phyloP scores from a whole-genome alignment of 2,888 invertebrate species.

The Pycnomerus fuliginosus region DNA sequence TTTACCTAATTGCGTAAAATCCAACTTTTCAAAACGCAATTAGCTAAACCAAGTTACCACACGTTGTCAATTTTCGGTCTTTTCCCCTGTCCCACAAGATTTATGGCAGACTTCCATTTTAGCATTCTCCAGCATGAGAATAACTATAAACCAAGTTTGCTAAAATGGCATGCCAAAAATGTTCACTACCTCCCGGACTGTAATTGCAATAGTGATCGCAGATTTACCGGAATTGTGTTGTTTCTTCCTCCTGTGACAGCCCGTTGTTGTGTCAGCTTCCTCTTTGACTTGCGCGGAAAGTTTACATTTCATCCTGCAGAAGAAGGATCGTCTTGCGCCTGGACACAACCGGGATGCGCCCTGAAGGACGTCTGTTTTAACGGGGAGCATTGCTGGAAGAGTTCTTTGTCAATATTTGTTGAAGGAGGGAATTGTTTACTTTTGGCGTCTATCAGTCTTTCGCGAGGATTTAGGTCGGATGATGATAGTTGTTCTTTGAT shows the following conservation, averaged over 20 bases:
- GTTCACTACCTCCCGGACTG: too few relatives aligned
- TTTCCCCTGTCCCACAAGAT: too few relatives aligned
- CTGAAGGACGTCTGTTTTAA: slow-evolving; percentile 80
- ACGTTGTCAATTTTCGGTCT: too few relatives aligned
- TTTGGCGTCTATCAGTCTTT: slow-evolving; percentile 88
- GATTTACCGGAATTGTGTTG: slow-evolving; percentile 47
- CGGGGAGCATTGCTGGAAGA: slow-evolving; percentile 85
- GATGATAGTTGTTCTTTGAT: slow-evolving; percentile 94
- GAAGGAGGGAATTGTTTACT: slow-evolving; percentile 57
- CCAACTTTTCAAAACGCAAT: too few relatives aligned
- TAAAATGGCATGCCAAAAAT: too few relatives aligned
- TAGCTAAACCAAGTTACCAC: too few relatives aligned
- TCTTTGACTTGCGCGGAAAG: slow-evolving; percentile 67
- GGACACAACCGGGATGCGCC: slow-evolving; percentile 76
- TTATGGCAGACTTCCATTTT: too few relatives aligned
- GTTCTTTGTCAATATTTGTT: too few relatives aligned
- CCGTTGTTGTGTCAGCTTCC: slow-evolving; percentile 65
- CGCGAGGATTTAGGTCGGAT: slow-evolving; percentile 83
- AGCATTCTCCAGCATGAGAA: too few relatives aligned
- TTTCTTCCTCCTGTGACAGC: slow-evolving; percentile 67
- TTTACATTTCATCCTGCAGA: slow-evolving; percentile 90
- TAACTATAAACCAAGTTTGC: too few relatives aligned
- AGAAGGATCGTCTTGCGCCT: slow-evolving; percentile 88
- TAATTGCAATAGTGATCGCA: too few relatives aligned
- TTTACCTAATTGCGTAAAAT: too few relatives aligned